Conservation (phyloP, 2,113 vertebrate species). For the Asarcornis scutulata region DNA sequence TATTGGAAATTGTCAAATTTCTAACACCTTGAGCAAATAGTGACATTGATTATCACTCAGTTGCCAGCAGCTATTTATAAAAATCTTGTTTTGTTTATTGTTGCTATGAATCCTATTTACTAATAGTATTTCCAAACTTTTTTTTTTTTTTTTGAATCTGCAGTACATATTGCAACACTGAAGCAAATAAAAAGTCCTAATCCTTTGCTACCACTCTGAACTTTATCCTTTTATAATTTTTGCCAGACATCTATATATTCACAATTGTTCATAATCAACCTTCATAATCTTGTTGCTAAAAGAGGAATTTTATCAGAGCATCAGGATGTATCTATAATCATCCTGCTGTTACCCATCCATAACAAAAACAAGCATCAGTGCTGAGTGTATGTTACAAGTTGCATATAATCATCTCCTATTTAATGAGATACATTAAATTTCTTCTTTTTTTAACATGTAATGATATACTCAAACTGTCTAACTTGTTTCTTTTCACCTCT, state of each 20-base stretch:
- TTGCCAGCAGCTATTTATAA: neutral
- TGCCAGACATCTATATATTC: neutral
- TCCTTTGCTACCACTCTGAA: neutral
- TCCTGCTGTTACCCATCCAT: neutral
- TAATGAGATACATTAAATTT: neutral
- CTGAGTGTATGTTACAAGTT: neutral
- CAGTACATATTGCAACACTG: neutral
- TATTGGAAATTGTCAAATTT: neutral
- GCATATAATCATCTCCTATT: neutral
- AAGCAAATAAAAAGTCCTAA: neutral
- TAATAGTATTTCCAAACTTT: neutral
- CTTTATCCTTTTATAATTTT: neutral
- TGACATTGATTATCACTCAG: neutral
- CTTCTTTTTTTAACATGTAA: neutral
- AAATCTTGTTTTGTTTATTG: neutral
- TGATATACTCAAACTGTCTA: neutral
- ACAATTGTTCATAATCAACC: neutral
- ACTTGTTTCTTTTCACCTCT: neutral
- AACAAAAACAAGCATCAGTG: neutral
- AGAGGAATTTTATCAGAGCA: neutral
- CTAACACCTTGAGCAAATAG: neutral
- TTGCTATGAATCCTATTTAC: neutral
- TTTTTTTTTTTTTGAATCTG: neutral
- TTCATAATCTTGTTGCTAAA: neutral
- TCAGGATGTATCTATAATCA: neutral